A percentile compares a stretch with the other conserved stretches of the same genome.
phyloP scores from a whole-genome alignment of 2,113 vertebrate species.

The Sterrhoptilus dennistouni region DNA sequence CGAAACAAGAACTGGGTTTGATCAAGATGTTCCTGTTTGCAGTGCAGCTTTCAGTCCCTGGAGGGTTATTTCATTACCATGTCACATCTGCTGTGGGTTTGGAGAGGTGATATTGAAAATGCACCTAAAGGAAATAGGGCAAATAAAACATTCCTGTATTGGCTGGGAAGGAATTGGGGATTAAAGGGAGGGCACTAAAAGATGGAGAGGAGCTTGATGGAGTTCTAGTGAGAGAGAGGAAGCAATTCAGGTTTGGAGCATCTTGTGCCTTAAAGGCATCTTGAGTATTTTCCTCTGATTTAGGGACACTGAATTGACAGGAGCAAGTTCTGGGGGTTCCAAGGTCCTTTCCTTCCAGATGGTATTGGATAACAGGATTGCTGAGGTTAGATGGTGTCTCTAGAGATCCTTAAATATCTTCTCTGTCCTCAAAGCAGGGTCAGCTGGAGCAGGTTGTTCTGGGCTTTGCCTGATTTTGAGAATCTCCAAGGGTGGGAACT shows the following conservation, averaged over 20 bases:
- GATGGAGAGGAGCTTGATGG: neutral
- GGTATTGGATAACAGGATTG: neutral
- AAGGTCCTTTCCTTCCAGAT: neutral
- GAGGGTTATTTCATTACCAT: neutral
- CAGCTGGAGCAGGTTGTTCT: neutral
- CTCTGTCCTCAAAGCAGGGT: neutral
- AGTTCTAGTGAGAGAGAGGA: neutral
- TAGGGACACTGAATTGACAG: neutral
- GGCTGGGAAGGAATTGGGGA: neutral
- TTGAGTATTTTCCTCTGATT: neutral
- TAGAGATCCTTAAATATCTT: neutral
- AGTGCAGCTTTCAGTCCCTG: neutral
- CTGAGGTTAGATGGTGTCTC: neutral
- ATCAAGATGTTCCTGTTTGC: neutral
- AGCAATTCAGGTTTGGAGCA: neutral
- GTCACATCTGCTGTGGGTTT: neutral
- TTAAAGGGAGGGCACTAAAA: neutral
- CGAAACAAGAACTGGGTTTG: neutral
- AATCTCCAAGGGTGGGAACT: neutral
- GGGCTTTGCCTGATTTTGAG: neutral
- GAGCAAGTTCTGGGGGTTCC: neutral
- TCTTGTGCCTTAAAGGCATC: neutral
- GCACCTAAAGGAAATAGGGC: neutral
- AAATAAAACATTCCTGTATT: accelerated
- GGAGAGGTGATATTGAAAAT: neutral